Percentiles rank a stretch among this genome's conserved stretches.
Evolutionary conservation across 2,888 invertebrate species (phyloP).

Genomic region (Drosophila helvetica): DNA sequence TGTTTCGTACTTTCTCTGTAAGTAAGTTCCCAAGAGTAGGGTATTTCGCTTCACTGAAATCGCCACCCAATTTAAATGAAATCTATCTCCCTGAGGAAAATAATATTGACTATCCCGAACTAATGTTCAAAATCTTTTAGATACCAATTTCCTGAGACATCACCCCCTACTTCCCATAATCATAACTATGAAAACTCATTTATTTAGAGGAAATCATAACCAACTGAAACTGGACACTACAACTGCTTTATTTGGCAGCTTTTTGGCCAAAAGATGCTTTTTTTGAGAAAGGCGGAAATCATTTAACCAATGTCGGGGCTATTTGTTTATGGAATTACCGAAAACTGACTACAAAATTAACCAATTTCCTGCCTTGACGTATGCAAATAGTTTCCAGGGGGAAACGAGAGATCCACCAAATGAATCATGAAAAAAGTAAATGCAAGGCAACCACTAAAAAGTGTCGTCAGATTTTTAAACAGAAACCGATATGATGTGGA

Average conservation of each 20-base stretch:
- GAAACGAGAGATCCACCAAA: neutral
- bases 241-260: neutral
- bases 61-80: too few species aligned
- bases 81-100: too few species aligned
- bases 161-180: neutral
- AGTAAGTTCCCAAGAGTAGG: too few species aligned
- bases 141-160: neutral
- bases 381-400: slow-evolving; percentile 5
- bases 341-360: slow-evolving; percentile 22
- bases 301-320: slow-evolving; percentile 3
- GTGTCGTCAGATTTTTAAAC: slow-evolving; percentile 24
- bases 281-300: slow-evolving; percentile 18
- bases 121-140: neutral
- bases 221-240: neutral
- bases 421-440: slow-evolving; percentile 18
- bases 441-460: slow-evolving; percentile 2
- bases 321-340: slow-evolving; percentile 17
- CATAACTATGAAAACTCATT: slow-evolving; percentile 1
- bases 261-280: neutral
- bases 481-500: slow-evolving; percentile 23
- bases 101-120: neutral
- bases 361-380: slow-evolving; percentile 20
- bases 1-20: neutral
- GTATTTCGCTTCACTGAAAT: too few species aligned
- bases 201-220: neutral